Evolutionary conservation across 2,797 vertebrate genomes (phyloP), one percentile per base, ranked within the genome.

Genomic region (Poeciliopsis infans): DNA sequence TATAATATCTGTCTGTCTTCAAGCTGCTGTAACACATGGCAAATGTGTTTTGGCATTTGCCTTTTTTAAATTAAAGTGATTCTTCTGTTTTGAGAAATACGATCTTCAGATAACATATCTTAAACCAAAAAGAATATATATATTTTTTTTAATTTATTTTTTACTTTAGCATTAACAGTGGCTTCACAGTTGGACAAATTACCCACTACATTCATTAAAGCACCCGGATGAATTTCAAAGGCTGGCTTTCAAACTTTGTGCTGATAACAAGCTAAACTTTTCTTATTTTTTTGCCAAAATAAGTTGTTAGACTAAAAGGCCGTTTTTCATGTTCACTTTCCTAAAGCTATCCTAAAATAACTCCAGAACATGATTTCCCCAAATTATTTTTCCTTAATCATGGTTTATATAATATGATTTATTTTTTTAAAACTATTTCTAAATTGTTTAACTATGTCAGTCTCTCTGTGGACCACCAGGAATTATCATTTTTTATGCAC

Each of bases 211-310:
- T 53, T 39, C 11, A n/a, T 41, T 25, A 68, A 53, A 25, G 28
- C 59, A 11, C 57, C 57, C 43, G 2, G 23, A 61, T 16, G 18
- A 36, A 33, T 20, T 53, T 31, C 72, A 70, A 61, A 36, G 12
- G 49, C 39, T 75, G 23, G 1, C 8, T 61, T 78, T 78, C 70
- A 20, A 47, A 59, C 51, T 73, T 25, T 41, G 13, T 12, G 2
- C 45, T 69, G 36, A 74, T 74, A 74, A 66, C 25, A 79, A 79
- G 59, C 43, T 33, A 47, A 49, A 79, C 47, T 13, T 11, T 41
- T 57, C 16, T 68, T 3, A 0, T 66, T 49, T 51, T 23, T 51
- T 45, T 33, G 18, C 15, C 59, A 18, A 57, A 55, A 57, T 8
- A 41, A 39, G 10, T 11, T 45, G 12, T 41, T 69, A n/a, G 12